Evolutionary conservation across 2,797 vertebrate species (phyloP), one percentile per base, ranked within the genome.

Genomic region (Chiroxiphia lanceolata): DNA sequence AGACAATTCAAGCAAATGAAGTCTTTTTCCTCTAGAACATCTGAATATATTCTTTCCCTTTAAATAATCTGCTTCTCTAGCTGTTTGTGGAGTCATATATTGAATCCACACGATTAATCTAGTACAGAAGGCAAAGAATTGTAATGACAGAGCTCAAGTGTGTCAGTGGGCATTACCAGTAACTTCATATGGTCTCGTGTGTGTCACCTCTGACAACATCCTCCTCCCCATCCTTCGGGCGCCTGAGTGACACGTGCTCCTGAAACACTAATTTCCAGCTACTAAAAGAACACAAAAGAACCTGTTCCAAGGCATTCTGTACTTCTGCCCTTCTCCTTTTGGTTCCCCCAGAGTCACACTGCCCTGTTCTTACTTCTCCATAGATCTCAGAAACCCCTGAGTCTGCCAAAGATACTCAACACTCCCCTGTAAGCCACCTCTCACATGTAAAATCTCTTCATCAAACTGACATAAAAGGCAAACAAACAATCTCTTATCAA

Each of bases 281-380:
- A 53, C 21, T 21, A n/a, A 36, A 82, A 75, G 18, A 57, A 69
- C 36, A 77, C 15, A 36, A 65, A 61, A 61, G 31, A 85, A 86
- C 10, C 53, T 78, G 22, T 81, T 61, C 38, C 31, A 45, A 83
- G 31, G 42, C 59, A 54, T 64, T 83, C 7, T 42, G 19, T 17
- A 50, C 29, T 94, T 93, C 42, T 87, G 69, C 5, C 36, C 45
- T 72, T 83, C 87, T 78, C 51, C 48, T 78, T 93, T 23, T 72
- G 36, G 33, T 51, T 95, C 40, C 65, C 71, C 34, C 53, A 64
- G 17, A 53, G 34, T 26, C 57, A 69, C 16, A 17, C 7, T 40
- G 45, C 10, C 25, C n/a, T 3, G 0, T 42, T 57, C 29, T 60
- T 53, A 50, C 45, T 64, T 59, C 44, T 42, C 26, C 15, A 23